Evolutionary conservation across 2,113 vertebrate genomes (phyloP).

Genomic region (Donacobius atricapilla): DNA sequence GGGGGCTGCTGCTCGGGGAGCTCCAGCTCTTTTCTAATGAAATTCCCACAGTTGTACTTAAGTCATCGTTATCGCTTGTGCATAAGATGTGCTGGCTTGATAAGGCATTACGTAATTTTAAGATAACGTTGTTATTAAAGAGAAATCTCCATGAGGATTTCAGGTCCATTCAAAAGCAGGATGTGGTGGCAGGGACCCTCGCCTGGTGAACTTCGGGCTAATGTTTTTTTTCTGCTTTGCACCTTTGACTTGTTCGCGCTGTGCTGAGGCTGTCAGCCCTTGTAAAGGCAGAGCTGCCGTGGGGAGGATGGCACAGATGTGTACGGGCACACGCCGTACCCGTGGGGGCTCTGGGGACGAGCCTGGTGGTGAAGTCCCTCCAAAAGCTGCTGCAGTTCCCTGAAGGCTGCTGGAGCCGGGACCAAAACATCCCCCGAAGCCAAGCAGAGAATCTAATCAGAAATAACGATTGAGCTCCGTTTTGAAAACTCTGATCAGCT

Average conservation of each 20-base stretch:
- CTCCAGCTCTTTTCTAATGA: background rate
- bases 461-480: background rate
- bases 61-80: constrained; percentile 18
- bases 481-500: constrained; percentile 16
- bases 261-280: background rate
- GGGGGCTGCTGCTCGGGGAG: accelerated
- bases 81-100: constrained; percentile 49
- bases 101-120: constrained; percentile 56
- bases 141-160: constrained; percentile 25
- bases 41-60: constrained; percentile 15
- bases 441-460: background rate
- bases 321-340: accelerated
- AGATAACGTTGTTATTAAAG: constrained; percentile 46
- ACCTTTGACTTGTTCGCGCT: background rate
- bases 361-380: background rate
- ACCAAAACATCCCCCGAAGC: background rate
- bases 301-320: accelerated
- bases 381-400: background rate
- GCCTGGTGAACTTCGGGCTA: background rate
- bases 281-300: background rate
- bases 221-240: background rate
- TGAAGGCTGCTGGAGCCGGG: background rate
- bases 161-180: constrained; percentile 39
- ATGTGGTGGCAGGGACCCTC: background rate
- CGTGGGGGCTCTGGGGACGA: accelerated